Evolutionary conservation across 2,113 vertebrate genomes (phyloP), one percentile per base, ranked within the genome.

Genomic region (Saiga tatarica): DNA sequence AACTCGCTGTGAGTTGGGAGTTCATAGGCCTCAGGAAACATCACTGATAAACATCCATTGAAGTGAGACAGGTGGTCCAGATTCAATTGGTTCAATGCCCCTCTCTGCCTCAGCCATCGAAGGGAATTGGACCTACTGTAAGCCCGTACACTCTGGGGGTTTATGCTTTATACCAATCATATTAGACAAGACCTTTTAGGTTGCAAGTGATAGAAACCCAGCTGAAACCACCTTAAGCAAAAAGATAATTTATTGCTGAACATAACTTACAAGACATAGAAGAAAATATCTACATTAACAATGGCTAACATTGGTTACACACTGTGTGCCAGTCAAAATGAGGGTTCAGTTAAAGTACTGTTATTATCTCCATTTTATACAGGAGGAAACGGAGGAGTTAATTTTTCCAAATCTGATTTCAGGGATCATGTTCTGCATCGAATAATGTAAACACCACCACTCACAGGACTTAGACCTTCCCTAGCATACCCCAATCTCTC

Each of bases 101-200:
- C 7, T 92, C 47, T 90, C 55, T 84, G 42, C 81, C 23, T 94
- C 19, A 91, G 23, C 30, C 5, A 91, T 39, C 79, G 36, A 95
- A 95, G 85, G 28, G 76, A 71, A 91, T 55, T 88, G 59, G 64
- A 47, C 33, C n/a, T 76, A n/a, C 36, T 78, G 67, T 86, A 87
- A 89, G 53, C 28, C 19, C 26, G 26, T 91, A 57, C 2, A 64
- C 28, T 17, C 42, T 89, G 28, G 9, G 25, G n/a, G 21, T 87
- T 97, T 97, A 64, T 83, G 42, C 25, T 87, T 96, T 84, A 90
- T 92, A 83, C 92, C 88, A 85, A 67, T 84, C 87, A n/a, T 97
- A 76, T 96, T 94, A 92, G 52, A 78, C 50, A 92, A 86, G 30
- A 89, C 45, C 25, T 47, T 92, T 59, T 94, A 95, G 23, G 52